Evolutionary conservation across 53 echinoderm and acorn worm species (phyloP), one percentile per base, ranked within the genome.

Genomic region (Paracentrotus lividus): DNA sequence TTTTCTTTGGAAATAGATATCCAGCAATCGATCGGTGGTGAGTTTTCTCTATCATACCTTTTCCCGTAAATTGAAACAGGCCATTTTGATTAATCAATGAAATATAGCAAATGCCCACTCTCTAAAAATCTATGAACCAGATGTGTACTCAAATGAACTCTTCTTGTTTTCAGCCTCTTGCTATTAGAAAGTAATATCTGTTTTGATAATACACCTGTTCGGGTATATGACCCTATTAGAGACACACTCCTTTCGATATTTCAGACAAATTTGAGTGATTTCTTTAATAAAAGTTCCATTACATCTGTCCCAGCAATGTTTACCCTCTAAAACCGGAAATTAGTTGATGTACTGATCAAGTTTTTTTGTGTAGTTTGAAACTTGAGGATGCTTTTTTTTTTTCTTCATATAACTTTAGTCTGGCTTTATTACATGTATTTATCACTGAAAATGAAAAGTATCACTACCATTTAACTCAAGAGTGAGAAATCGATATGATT

Each of bases 181-280:
- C 76, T 20, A n/a, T n/a, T n/a, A 76, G 81, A 45, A 44, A 23
- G 12, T 72, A 42, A 47, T 18, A 47, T n/a, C 81, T 45, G 81
- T 81, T 45, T 47, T 47, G 81, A 81, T 72, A 47, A 81, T 16
- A 81, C 81, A 81, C 45, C 47, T 81, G 81, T 47, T 0, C n/a
- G 10, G 26, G 26, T n/a, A 47, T 81, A 20, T n/a, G 8, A 38
- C 47, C 14, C 81, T 45, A 1, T 49, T 81, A 81, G n/a, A 43
- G 77, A 23, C 8, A 76, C 38, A 76, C 76, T 18, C 18, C 3
- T 75, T 75, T 16, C 16, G 1, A 81, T 45, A 24, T n/a, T 81
- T 10, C 0, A 42, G 20, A 23, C 27, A 44, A 81, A 6, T 4
- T 81, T 26, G 24, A 42, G 24, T 8, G 23, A 5, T 1, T 67